Evolutionary conservation across 2,797 vertebrate species (phyloP).

Genomic region (Fistularia tabacaria): DNA sequence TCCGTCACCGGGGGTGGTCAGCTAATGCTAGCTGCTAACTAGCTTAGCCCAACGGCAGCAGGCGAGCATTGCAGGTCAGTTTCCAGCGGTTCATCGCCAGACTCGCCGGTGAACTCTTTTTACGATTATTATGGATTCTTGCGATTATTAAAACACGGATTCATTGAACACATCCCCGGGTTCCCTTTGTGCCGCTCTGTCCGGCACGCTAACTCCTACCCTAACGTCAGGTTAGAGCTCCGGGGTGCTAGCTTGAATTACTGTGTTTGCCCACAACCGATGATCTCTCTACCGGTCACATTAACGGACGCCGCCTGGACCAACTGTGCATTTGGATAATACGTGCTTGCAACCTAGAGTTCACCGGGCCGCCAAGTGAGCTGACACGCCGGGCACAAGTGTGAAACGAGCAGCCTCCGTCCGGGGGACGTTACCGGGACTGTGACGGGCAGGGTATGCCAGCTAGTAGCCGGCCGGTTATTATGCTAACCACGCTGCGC

Average conservation of each 20-base stretch:
- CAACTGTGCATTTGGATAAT: too few relatives aligned
- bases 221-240: not conserved
- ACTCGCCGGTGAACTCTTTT: too few relatives aligned
- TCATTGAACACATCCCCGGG: too few relatives aligned
- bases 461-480: not conserved
- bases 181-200: not conserved
- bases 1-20: conserved; percentile 11
- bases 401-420: conserved; percentile 7
- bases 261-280: not conserved
- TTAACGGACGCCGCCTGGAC: too few relatives aligned
- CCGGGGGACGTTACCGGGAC: not conserved
- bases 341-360: conserved; percentile 5
- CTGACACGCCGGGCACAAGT: conserved; percentile 15
- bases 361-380: not conserved
- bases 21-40: conserved; percentile 44
- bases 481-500: conserved; percentile 5
- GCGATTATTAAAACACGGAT: too few relatives aligned
- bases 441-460: conserved; percentile 4
- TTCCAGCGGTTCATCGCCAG: not conserved
- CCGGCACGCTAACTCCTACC: not conserved
- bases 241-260: not conserved
- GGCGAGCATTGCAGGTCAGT: not conserved
- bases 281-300: too few relatives aligned
- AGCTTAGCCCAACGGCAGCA: conserved; percentile 34
- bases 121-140: too few relatives aligned